A percentile compares a stretch with the other conserved stretches of the same genome.
Conservation (phyloP, 2,888 invertebrate genomes). For the Scaptomyza parva region DNA sequence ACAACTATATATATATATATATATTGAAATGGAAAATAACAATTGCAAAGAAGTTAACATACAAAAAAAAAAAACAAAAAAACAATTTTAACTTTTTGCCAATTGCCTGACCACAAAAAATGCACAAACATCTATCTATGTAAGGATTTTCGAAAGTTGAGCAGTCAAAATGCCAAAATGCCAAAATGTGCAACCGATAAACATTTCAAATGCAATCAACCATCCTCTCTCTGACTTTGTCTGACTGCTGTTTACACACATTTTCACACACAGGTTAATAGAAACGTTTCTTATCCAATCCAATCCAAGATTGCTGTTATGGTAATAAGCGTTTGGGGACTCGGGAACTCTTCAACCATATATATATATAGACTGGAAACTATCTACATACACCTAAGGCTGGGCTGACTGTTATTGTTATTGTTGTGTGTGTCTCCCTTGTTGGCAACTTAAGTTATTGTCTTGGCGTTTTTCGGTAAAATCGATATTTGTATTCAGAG, state of each 20-base stretch:
- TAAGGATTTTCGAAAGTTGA: background rate
- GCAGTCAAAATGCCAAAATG: conserved; percentile 13
- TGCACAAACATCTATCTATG: too few relatives aligned
- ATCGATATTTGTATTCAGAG: conserved; percentile 26
- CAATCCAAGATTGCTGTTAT: conserved; percentile 5
- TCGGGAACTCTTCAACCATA: conserved; percentile 4
- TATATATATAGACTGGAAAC: background rate
- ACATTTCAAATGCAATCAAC: conserved; percentile 5
- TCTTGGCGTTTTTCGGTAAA: conserved; percentile 15
- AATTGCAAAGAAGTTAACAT: conserved; percentile 22
- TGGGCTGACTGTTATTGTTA: background rate
- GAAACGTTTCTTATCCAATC: background rate
- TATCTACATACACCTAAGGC: background rate
- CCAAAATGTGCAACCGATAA: conserved; percentile 15
- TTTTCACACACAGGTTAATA: background rate
- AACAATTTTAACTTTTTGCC: too few relatives aligned
- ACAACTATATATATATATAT: background rate
- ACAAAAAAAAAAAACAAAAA: too few relatives aligned
- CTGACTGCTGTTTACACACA: conserved; percentile 2
- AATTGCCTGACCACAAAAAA: too few relatives aligned
- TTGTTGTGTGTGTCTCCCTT: background rate
- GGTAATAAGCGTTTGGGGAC: background rate
- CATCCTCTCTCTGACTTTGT: background rate
- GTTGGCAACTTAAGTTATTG: conserved; percentile 2
- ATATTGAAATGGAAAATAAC: conserved; percentile 8